Evolutionary conservation across 2,888 invertebrate species (phyloP), one percentile per base, ranked within the genome.

Genomic region (Periphyllus acericola): DNA sequence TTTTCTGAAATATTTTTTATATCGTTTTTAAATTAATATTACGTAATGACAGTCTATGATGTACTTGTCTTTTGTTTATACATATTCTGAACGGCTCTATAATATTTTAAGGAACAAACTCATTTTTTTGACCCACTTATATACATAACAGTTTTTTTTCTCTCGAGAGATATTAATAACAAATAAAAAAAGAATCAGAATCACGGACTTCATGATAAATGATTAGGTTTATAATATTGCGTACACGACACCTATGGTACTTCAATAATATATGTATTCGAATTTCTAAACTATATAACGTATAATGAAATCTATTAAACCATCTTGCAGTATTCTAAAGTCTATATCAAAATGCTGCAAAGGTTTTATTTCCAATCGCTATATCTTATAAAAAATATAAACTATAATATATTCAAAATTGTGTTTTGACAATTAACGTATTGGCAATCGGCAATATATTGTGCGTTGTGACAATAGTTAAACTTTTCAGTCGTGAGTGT

Each of bases 1-100:
- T 40, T 34, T 34, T 66, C 80, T 68, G 40, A 66, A 81, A 36
- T 81, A 71, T 81, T 81, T 81, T 75, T 71, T 81, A n/a, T 71
- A 40, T 81, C 36, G n/a, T 29, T 17, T 29, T 81, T 11, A 19
- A 36, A 81, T 81, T 11, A 19, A 36, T 68, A 66, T 81, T 81
- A 40, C 40, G 19, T 81, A 81, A 81, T 46, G 19, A 21, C 36
- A 1, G 36, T 36, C 17, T 34, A 34, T 34, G 3, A 71, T 17
- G 9, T 40, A 68, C 68, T 81, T 25, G 68, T 46, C 81, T 81
- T 81, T 81, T 81, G 71, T 40, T 46, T 80, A n/a, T 71, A 34
- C 36, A 0, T 80, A 60, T 36, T 17, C 21, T 25, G 17, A 25
- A 66, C 34, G n/a, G 19, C 14, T 46, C 14, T 46, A 14, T 14